phyloP scores from a whole-genome alignment of 2,888 invertebrate species.

The Cephalotes varians region DNA sequence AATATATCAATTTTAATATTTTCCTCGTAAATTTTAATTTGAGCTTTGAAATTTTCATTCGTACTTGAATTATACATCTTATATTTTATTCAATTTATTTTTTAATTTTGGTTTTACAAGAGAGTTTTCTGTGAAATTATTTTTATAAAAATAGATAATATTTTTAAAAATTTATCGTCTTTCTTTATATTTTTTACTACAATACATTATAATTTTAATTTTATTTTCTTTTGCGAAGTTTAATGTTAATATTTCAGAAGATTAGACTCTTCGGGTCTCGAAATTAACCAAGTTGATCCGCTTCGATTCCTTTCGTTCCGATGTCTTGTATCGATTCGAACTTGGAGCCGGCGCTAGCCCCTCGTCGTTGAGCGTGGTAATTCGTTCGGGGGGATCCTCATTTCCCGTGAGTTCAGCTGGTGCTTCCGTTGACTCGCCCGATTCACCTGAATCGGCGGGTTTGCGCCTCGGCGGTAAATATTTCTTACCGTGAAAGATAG shows the following conservation, averaged over 20 bases:
- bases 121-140: neutral
- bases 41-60: neutral
- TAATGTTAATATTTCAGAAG: neutral
- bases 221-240: neutral
- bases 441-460: conserved; percentile 30
- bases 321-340: neutral
- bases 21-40: neutral
- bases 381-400: conserved; percentile 32
- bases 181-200: neutral
- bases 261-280: neutral
- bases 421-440: conserved; percentile 18
- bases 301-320: neutral
- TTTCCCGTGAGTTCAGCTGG: conserved; percentile 10
- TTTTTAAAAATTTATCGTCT: neutral
- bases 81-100: neutral
- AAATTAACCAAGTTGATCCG: neutral
- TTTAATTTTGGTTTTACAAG: neutral
- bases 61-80: neutral
- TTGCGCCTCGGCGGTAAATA: conserved; percentile 32
- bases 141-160: neutral
- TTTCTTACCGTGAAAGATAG: conserved; percentile 28
- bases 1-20: conserved; percentile 2
- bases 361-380: conserved; percentile 26
- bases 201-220: neutral
- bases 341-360: conserved; percentile 10